Base-by-base conservation (phyloP, 1,140 invertebrate genomes). In the Apis dorsata region DNA sequence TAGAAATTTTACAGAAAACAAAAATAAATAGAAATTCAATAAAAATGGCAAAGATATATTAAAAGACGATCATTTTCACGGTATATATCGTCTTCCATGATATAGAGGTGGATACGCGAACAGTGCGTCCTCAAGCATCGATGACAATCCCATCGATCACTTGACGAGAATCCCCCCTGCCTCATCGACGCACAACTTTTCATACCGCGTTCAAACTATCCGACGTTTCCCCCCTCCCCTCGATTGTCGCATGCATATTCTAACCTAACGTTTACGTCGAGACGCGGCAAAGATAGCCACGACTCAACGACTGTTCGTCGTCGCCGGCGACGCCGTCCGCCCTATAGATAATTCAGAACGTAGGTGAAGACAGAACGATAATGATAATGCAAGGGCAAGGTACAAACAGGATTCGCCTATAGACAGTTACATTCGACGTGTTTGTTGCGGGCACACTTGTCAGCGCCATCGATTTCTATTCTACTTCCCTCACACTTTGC, bases 291-390 rank as follows among this genome's bases (percentile, higher is more conserved):
- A 81, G 70, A 57, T 65, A 66, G 51, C 69, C 57, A 53, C 49
- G 17, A 9, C 44, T 53, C 68, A 44, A 57, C 60, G 34, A 74
- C 51, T 51, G 63, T 59, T 81, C 60, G 72, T 51, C 44, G 72
- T 28, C 55, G 57, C 51, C 49, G 21, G 44, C 17, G 62, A 34
- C 79, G 44, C 49, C 75, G 77, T 79, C 77, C 55, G 15, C 4
- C 21, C 74, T 72, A 80, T 87, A 79, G 74, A 84, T 87, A 84
- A 86, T 87, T 86, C 85, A 86, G 72, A 53, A 81, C 59, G 24
- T 79, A 88, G 74, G 83, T 77, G 86, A 88, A 85, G 87, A 88
- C 87, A 80, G 79, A 68, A 44, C 75, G 83, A 87, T 88, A 88
- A 88, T 85, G 86, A 88, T 88, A 88, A 83, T 66, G 68, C 71